Percentiles rank a stretch among this genome's conserved stretches.
Conservation (phyloP, 2,797 vertebrate species). For the Pachyuromys duprasi region DNA sequence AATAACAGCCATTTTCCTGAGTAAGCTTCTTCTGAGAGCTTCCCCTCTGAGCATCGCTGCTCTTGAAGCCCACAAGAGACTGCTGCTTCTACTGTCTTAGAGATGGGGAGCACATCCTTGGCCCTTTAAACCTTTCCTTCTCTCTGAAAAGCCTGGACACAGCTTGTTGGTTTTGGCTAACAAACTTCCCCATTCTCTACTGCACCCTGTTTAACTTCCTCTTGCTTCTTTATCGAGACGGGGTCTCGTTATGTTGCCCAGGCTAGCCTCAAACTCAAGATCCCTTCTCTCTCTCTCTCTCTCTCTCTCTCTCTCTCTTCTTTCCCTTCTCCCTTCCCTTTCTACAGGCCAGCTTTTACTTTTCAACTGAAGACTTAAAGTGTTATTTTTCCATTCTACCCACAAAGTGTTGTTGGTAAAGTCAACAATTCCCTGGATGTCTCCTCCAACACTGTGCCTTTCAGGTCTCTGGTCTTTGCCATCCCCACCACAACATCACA, state of each 20-base stretch:
- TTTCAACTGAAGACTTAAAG: conserved; percentile 21
- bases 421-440: background rate
- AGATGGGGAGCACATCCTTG: background rate
- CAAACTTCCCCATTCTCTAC: background rate
- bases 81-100: background rate
- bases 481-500: background rate
- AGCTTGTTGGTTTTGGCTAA: conserved; percentile 2
- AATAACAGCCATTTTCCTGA: background rate
- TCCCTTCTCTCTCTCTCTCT: too few species aligned
- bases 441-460: background rate
- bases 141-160: background rate
- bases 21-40: background rate
- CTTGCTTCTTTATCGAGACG: background rate
- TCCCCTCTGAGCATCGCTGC: background rate
- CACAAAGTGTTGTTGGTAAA: background rate
- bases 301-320: background rate
- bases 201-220: background rate
- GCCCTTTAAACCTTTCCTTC: background rate
- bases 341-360: background rate
- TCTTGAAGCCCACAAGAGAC: background rate
- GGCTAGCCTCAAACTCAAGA: background rate
- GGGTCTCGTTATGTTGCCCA: background rate
- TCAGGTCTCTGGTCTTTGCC: conserved; percentile 10
- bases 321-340: background rate
- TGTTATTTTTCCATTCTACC: background rate